phyloP scores from a whole-genome alignment of 2,888 invertebrate species.

The Coenonympha glycerion region DNA sequence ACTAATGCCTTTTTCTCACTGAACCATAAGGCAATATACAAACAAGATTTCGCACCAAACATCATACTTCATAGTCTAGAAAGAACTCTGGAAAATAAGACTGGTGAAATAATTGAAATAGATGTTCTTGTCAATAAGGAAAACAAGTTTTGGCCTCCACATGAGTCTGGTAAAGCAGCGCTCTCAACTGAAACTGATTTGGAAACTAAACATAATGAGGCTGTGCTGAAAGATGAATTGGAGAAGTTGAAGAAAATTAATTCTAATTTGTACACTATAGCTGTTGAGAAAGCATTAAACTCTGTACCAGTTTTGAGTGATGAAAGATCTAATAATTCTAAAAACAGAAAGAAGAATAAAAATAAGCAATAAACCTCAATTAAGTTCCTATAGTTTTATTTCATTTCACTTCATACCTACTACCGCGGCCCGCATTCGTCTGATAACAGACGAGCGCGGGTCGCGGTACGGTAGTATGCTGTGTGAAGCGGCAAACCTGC shows the following conservation, averaged over 20 bases:
- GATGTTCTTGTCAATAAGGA: constrained; percentile 57
- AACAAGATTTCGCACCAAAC: constrained; percentile 74
- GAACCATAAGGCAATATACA: constrained; percentile 76
- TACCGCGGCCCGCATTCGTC: no score
- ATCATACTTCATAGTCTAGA: constrained; percentile 78
- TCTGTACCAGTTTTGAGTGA: constrained; percentile 31
- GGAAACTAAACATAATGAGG: constrained; percentile 47
- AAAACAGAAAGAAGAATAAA: constrained; percentile 46
- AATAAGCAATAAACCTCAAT: constrained; percentile 23
- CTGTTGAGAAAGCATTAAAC: constrained; percentile 62
- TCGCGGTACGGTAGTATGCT: no score
- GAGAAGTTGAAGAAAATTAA: constrained; percentile 74
- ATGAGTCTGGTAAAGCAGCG: constrained; percentile 30
- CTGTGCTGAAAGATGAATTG: constrained; percentile 65
- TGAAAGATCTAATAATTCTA: constrained; percentile 20
- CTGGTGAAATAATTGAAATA: constrained; percentile 61
- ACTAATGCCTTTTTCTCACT: constrained; percentile 82
- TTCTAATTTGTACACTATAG: constrained; percentile 75
- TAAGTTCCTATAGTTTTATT: constrained; percentile 1
- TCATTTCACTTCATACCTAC: constrained; percentile 2
- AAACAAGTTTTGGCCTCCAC: constrained; percentile 59
- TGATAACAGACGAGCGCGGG: no score
- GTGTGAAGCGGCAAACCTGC: no score
- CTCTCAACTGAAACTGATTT: constrained; percentile 41
- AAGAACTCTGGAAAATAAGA: constrained; percentile 76